A percentile compares a stretch with the other conserved stretches of the same genome.
These are phyloP conservation scores for Alcis repandata DNA, from an alignment of 2,888 invertebrate genomes.

Conservation along the genomic window DNA sequence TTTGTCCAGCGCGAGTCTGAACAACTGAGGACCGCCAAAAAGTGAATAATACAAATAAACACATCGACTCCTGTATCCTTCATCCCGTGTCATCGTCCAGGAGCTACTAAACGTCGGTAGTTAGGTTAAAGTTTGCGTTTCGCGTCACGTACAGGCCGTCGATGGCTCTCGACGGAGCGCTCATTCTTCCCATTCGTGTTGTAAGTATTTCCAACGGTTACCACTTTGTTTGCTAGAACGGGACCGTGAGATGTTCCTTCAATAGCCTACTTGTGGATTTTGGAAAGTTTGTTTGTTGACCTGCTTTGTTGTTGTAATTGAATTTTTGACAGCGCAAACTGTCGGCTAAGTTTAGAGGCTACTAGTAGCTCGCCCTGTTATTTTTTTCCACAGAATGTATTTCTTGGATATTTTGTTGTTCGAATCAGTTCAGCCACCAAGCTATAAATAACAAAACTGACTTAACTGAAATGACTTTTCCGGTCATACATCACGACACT, in stretches of 20 bases:
- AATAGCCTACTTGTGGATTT: slow-evolving; percentile 51
- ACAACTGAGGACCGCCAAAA: neutral
- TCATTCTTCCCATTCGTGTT: slow-evolving; percentile 67
- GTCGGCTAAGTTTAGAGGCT: neutral
- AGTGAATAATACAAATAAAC: neutral
- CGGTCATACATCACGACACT: too few species aligned
- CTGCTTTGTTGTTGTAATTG: slow-evolving; percentile 28
- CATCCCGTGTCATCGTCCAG: slow-evolving; percentile 40
- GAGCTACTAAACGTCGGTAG: slow-evolving; percentile 58
- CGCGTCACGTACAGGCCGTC: slow-evolving; percentile 67
- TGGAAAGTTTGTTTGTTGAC: slow-evolving; percentile 42
- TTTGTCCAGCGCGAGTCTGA: too few species aligned
- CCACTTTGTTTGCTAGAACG: slow-evolving; percentile 57
- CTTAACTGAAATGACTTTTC: too few species aligned
- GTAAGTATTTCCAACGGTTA: slow-evolving; percentile 72
- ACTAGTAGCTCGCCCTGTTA: neutral
- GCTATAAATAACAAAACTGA: too few species aligned
- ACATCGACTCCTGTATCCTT: slow-evolving; percentile 6
- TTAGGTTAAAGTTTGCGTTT: slow-evolving; percentile 64
- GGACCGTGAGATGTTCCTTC: slow-evolving; percentile 52
- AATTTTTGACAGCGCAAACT: slow-evolving; percentile 20
- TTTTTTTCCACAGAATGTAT: too few species aligned
- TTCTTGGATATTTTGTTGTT: too few species aligned
- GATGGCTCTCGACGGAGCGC: slow-evolving; percentile 67
- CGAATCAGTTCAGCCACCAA: too few species aligned